Percentiles rank a stretch among this genome's conserved stretches.
phyloP scores from a whole-genome alignment of 2,113 vertebrate genomes.

The Sciurus niger region DNA sequence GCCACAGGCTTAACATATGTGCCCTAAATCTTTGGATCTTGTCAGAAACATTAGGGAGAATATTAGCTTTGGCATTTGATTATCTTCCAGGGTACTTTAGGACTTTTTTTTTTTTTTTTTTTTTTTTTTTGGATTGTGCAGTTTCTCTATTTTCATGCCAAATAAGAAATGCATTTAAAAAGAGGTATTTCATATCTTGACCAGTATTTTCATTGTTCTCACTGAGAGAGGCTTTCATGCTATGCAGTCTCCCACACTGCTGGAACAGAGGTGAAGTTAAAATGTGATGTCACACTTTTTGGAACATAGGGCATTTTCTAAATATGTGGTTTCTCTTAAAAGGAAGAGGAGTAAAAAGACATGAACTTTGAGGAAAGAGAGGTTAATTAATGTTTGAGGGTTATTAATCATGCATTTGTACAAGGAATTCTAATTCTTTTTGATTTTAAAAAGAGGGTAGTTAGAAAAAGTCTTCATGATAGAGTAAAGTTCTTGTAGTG shows the following conservation, averaged over 20 bases:
- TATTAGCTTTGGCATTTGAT: conserved; percentile 16
- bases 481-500: background rate
- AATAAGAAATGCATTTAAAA: conserved; percentile 32
- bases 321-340: background rate
- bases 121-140: background rate
- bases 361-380: background rate
- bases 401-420: conserved; percentile 63
- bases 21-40: background rate
- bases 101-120: background rate
- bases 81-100: background rate
- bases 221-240: background rate
- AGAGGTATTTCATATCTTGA: background rate
- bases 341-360: background rate
- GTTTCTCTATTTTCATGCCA: background rate
- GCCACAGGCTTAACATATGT: background rate
- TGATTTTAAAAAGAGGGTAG: background rate
- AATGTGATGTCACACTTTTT: background rate
- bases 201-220: background rate
- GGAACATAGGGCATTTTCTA: background rate
- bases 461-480: conserved; percentile 8
- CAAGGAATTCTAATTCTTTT: conserved; percentile 36
- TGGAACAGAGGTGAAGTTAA: background rate
- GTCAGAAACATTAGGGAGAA: background rate
- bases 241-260: background rate
- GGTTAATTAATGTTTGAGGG: conserved; percentile 38